Base-by-base conservation (phyloP, 1,140 invertebrate genomes). In the Zophobas morio region DNA sequence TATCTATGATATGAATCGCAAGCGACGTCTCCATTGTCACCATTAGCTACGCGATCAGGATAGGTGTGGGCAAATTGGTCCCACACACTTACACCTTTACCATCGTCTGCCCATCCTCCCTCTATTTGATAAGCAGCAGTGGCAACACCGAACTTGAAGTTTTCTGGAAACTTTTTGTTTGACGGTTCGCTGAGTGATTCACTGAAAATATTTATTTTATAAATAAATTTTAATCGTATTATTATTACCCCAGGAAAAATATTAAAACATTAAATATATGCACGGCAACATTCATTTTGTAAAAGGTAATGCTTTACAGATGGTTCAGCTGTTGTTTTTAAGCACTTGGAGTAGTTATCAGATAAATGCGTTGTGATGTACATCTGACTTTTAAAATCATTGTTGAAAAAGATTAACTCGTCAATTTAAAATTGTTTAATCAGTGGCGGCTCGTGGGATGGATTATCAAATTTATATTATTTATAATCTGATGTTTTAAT, bases 371-470 rank as follows among this genome's bases (percentile, higher is more conserved):
- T 20, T 20, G 20, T 20, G 20, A 20, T 20, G 20, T 20, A 20
- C 20, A 20, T 20, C 20, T 20, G 20, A 20, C 20, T 20, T 20
- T 20, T 20, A 20, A 20, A 20, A 20, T 20, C 20, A 20, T 20
- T 20, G 20, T 20, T 20, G 20, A 20, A 20, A 20, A 20, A 20
- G 20, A 20, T 20, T 88, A 78, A 20, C 20, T 20, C 20, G 20
- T 20, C 93, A 91, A 6, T 87, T 80, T 2, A 87, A 79, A 2
- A 94, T 89, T 0, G 94, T 92, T 76, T 89, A 87, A 20, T 93
- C 85, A 73, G 94, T 84, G 5, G 91, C 20, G 20, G 20, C 20
- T 20, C 20, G 20, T 20, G 20, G 20, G 20, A 20, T 20, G 20
- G 20, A 20, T 20, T 20, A 20, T 20, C 20, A 20, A 20, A 20